These are phyloP conservation scores for Varecia variegata DNA, from an alignment of 2,797 vertebrate species.

Conservation along the genomic window DNA sequence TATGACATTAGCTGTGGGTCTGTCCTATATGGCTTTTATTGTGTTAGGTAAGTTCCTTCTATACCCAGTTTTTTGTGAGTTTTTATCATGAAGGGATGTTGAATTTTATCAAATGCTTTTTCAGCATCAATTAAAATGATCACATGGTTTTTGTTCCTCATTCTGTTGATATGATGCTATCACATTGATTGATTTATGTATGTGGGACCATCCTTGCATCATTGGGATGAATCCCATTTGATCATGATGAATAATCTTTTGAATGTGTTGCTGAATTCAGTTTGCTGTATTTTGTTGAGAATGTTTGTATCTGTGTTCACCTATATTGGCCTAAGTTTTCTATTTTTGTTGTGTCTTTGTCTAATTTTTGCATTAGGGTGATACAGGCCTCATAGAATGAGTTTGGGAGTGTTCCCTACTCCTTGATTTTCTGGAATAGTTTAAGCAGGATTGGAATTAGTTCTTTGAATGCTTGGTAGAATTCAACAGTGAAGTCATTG, in stretches of 20 bases:
- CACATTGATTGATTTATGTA: neutral
- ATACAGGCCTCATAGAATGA: neutral
- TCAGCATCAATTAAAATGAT: neutral
- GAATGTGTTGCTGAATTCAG: neutral
- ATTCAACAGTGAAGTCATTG: neutral
- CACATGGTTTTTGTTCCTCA: neutral
- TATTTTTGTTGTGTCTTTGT: neutral
- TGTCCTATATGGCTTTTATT: neutral
- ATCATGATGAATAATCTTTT: neutral
- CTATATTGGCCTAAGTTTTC: neutral
- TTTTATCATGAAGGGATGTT: neutral
- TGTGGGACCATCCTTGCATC: neutral
- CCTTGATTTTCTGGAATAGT: neutral
- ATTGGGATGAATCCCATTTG: neutral
- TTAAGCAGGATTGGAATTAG: neutral
- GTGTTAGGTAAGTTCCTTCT: neutral
- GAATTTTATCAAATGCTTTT: neutral
- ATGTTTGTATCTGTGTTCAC: neutral
- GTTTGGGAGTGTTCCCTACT: neutral
- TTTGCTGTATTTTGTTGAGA: neutral
- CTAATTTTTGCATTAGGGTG: neutral
- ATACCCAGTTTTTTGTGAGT: neutral
- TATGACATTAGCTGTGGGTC: neutral
- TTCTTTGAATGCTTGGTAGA: neutral
- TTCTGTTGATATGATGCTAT: neutral